Base-by-base conservation (phyloP, 2,113 vertebrate species). In the Rhabdomys dilectus region DNA sequence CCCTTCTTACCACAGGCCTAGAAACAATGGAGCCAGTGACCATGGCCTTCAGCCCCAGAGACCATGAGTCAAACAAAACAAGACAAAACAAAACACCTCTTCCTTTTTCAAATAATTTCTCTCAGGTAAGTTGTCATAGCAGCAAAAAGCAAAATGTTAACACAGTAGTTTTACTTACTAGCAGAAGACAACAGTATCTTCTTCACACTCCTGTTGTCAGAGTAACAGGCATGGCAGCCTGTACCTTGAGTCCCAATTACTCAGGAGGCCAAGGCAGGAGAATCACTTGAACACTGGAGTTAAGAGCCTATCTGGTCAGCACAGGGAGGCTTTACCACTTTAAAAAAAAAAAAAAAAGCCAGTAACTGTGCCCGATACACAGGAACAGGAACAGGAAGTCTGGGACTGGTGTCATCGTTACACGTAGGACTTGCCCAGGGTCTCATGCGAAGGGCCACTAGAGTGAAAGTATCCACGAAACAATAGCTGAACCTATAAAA, bases 101-200 rank as follows among this genome's bases (percentile, higher is more conserved):
- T 58, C 42, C 36, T 26, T n/a, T 88, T 73, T 75, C 19, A 89
- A 58, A 31, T 73, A 4, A 72, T 75, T 73, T 21, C 11, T 77
- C 72, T 24, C 6, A 4, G 19, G 39, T 48, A 26, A 48, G 15
- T 75, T 64, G 73, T 48, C 88, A 64, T 16, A 77, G 58, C 31
- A 36, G 31, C 58, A 76, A 36, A 77, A 77, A 24, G 31, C 42
- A 77, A 36, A 64, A 51, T 19, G 6, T 10, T 4, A 72, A 56
- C 19, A 7, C 60, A 92, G 42, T 39, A 60, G 62, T 75, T 93
- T 96, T 72, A 45, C 53, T 81, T 89, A 72, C 80, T 73, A 90
- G 91, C n/a, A n/a, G 94, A 64, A 31, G 39, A 62, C 31, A 93
- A 62, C 2, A 56, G 24, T 26, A 29, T 16, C 34, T 70, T 45